Conservation (phyloP, 2,888 invertebrate genomes). For the Anoplius nigerrimus region DNA sequence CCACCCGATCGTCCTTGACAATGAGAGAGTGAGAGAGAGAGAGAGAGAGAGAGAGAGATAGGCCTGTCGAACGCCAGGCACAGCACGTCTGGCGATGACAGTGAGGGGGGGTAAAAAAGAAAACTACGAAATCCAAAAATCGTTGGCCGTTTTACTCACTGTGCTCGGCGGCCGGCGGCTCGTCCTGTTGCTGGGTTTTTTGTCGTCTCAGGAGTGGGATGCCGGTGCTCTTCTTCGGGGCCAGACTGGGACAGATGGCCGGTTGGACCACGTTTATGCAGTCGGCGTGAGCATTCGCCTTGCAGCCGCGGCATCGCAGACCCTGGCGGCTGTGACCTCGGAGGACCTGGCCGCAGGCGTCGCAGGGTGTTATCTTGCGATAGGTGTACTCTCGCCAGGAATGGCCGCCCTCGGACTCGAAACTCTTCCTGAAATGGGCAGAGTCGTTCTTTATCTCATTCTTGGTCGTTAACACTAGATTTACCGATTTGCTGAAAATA, state of each 20-base stretch:
- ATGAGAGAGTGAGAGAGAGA: slow-evolving; percentile 24
- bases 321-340: slow-evolving; percentile 95
- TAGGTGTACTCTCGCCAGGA: slow-evolving; percentile 96
- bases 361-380: slow-evolving; percentile 96
- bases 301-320: slow-evolving; percentile 91
- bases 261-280: slow-evolving; percentile 87
- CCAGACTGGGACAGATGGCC: slow-evolving; percentile 83
- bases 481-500: too few species aligned
- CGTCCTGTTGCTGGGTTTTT: slow-evolving; percentile 86
- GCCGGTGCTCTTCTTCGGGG: slow-evolving; percentile 67
- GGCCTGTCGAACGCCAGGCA: not conserved
- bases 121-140: not conserved
- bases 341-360: slow-evolving; percentile 93
- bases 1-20: slow-evolving; percentile 21
- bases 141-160: slow-evolving; percentile 79
- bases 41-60: slow-evolving; percentile 26
- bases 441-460: too few species aligned
- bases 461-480: too few species aligned
- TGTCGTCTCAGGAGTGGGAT: slow-evolving; percentile 85
- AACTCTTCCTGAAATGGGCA: slow-evolving; percentile 61
- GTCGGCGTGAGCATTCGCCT: slow-evolving; percentile 93
- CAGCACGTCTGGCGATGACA: too few species aligned
- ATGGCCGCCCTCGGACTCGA: slow-evolving; percentile 83
- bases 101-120: not conserved
- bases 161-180: slow-evolving; percentile 83